phyloP scores from a whole-genome alignment of 2,888 invertebrate species.

The Calliphora vomitoria region DNA sequence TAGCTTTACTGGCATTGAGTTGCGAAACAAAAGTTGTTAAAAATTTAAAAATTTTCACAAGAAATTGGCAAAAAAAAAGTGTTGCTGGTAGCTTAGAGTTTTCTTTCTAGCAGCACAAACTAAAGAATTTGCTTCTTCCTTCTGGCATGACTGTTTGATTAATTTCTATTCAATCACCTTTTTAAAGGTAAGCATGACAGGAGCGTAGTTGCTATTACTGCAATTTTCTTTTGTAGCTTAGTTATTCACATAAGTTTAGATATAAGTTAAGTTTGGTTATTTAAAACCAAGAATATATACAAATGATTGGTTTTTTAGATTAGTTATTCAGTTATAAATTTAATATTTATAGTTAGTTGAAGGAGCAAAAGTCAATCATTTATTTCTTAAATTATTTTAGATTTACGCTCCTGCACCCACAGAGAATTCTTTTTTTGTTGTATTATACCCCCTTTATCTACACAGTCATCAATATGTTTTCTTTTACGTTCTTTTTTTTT shows the following conservation, averaged over 20 bases:
- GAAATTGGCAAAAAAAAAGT: background rate
- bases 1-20: background rate
- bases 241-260: no score
- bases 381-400: background rate
- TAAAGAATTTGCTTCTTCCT: background rate
- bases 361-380: no score
- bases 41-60: conserved; percentile 5
- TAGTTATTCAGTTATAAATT: no score
- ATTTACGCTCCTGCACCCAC: background rate
- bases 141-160: conserved; percentile 41
- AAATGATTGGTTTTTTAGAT: no score
- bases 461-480: conserved; percentile 18
- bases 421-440: background rate
- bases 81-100: background rate
- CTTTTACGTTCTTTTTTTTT: conserved; percentile 7
- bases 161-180: conserved; percentile 41
- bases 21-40: conserved; percentile 1
- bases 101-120: background rate
- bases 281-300: background rate
- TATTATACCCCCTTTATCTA: conserved; percentile 2
- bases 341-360: no score
- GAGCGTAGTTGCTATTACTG: background rate
- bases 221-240: background rate
- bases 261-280: no score
- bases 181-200: conserved; percentile 16